These are phyloP conservation scores for Hippocampus mohnikei DNA, from an alignment of 2,113 vertebrate species.

Conservation along the genomic window DNA sequence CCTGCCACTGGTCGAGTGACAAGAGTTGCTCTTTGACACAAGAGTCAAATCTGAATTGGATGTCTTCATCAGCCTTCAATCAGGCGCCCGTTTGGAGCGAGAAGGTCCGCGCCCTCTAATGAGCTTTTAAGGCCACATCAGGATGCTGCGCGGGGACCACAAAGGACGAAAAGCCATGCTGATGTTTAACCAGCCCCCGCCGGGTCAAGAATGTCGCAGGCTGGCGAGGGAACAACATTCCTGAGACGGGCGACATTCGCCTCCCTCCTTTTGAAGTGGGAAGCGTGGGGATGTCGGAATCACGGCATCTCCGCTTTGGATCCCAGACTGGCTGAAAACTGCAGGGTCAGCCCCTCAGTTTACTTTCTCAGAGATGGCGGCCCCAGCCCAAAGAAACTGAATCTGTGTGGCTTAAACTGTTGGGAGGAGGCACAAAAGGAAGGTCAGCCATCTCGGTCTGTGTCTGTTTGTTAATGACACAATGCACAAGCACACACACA, in stretches of 20 bases:
- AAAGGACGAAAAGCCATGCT: slow-evolving; percentile 67
- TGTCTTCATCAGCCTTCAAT: slow-evolving; percentile 63
- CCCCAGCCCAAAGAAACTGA: slow-evolving; percentile 73
- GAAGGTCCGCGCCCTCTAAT: slow-evolving; percentile 50
- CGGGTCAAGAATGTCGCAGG: slow-evolving; percentile 76
- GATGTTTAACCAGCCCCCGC: slow-evolving; percentile 73
- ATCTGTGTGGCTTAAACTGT: slow-evolving; percentile 79
- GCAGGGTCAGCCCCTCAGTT: slow-evolving; percentile 78
- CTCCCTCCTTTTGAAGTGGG: slow-evolving; percentile 69
- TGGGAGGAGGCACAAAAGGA: slow-evolving; percentile 59
- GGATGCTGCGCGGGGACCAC: slow-evolving; percentile 66
- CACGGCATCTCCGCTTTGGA: slow-evolving; percentile 55
- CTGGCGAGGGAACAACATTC: slow-evolving; percentile 71
- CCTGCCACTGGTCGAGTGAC: not conserved
- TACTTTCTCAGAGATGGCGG: slow-evolving; percentile 81
- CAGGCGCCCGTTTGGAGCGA: slow-evolving; percentile 19
- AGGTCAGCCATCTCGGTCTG: slow-evolving; percentile 45
- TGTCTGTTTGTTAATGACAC: slow-evolving; percentile 56
- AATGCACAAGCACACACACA: slow-evolving; percentile 36
- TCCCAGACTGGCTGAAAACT: slow-evolving; percentile 78
- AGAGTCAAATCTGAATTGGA: slow-evolving; percentile 44
- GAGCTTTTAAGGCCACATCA: slow-evolving; percentile 66
- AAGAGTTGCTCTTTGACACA: slow-evolving; percentile 4
- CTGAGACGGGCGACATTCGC: slow-evolving; percentile 63
- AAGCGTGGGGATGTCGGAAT: slow-evolving; percentile 57